Percentiles rank a stretch among this genome's conserved stretches.
phyloP scores from a whole-genome alignment of 2,888 invertebrate genomes.

The Parnassius orleans region DNA sequence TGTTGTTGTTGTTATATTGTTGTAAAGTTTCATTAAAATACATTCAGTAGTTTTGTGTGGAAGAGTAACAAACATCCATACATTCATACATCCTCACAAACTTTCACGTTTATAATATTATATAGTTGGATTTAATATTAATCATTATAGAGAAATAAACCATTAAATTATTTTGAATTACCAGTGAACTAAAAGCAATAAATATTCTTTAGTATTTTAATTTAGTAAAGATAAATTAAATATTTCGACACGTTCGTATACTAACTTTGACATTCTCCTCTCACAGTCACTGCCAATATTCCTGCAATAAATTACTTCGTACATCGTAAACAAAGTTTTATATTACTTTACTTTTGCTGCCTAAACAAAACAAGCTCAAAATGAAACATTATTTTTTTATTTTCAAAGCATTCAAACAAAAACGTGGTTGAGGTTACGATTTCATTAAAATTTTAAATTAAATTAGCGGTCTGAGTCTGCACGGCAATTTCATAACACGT shows the following conservation, averaged over 20 bases:
- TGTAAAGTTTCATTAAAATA: no score
- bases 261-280: constrained; percentile 25
- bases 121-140: no score
- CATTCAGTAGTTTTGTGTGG: no score
- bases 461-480: no score
- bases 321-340: constrained; percentile 24
- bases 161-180: no score
- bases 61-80: no score
- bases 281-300: constrained; percentile 20
- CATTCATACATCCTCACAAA: no score
- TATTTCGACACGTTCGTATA: constrained; percentile 19
- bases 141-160: no score
- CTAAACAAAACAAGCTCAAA: constrained; percentile 25
- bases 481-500: no score
- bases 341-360: constrained; percentile 25
- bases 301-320: constrained; percentile 24
- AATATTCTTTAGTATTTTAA: no score
- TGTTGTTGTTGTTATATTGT: no score
- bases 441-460: neutral
- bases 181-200: neutral
- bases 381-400: constrained; percentile 21
- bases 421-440: neutral
- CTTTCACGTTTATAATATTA: no score
- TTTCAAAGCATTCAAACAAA: constrained; percentile 15
- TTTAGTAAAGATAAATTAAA: constrained; percentile 12